A percentile compares a stretch with the other conserved stretches of the same genome.
Evolutionary conservation across 2,888 invertebrate species (phyloP).

Genomic region (Epicampocera succincta): DNA sequence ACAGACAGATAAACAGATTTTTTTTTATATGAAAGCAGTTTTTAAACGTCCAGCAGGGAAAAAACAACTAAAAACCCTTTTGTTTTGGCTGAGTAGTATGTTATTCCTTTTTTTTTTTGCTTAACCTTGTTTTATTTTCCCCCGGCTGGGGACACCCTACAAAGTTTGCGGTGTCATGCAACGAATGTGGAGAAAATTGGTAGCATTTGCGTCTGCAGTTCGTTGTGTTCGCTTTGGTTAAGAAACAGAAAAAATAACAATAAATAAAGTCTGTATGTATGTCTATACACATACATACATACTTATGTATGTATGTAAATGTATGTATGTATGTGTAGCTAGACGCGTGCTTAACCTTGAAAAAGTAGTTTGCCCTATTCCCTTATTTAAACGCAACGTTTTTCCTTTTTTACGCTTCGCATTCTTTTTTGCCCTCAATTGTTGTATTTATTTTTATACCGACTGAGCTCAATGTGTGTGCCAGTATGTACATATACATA

Average conservation of each 20-base stretch:
- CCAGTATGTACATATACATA: too few species aligned
- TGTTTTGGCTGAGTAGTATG: constrained; percentile 23
- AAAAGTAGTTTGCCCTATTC: constrained; percentile 80
- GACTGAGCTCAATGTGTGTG: constrained; percentile 22
- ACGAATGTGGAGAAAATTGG: neutral
- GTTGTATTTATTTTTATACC: constrained; percentile 50
- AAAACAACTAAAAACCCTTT: neutral
- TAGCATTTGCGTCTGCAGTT: too few species aligned
- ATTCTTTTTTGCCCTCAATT: constrained; percentile 23
- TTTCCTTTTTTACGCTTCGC: constrained; percentile 12
- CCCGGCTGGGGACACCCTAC: constrained; percentile 15
- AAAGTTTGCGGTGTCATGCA: neutral
- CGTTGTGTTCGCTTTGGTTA: too few species aligned
- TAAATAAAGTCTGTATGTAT: too few species aligned
- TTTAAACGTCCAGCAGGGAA: neutral
- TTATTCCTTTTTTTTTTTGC: neutral
- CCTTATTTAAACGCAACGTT: constrained; percentile 74
- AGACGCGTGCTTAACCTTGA: constrained; percentile 74
- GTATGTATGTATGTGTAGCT: constrained; percentile 19
- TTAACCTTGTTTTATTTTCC: neutral
- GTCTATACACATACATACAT: neutral
- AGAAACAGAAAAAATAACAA: too few species aligned
- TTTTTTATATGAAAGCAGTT: constrained; percentile 5
- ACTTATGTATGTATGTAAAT: too few species aligned
- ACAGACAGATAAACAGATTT: neutral